Evolutionary conservation across 2,113 vertebrate species (phyloP).

Genomic region (Microcebus griseorufus): DNA sequence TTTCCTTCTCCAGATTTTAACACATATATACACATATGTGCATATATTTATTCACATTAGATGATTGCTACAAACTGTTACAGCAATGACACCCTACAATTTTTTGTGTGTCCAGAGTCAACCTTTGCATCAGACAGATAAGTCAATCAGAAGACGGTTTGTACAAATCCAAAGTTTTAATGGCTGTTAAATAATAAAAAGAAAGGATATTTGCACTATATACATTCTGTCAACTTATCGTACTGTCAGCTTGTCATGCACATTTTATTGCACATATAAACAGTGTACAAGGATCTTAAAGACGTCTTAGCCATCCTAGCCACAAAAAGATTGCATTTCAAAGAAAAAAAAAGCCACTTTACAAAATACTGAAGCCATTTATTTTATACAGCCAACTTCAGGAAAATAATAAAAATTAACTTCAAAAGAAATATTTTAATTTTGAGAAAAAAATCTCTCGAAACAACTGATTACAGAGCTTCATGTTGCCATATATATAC

Average conservation of each 20-base stretch:
- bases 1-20: background rate
- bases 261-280: no score
- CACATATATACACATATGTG: background rate
- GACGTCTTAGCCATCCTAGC: no score
- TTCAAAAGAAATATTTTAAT: conserved; percentile 84
- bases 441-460: conserved; percentile 82
- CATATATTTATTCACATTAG: background rate
- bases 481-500: no score
- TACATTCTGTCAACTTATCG: no score
- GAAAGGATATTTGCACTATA: conserved; percentile 70
- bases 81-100: background rate
- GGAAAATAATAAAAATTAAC: conserved; percentile 83
- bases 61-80: background rate
- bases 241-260: no score
- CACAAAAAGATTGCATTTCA: no score
- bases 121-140: background rate
- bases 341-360: no score
- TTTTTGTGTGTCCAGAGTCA: background rate
- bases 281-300: no score
- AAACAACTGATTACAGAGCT: conserved; percentile 78
- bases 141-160: conserved; percentile 61
- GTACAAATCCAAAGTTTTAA: conserved; percentile 87
- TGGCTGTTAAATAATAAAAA: conserved; percentile 80
- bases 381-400: conserved; percentile 82
- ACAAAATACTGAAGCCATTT: background rate